Evolutionary conservation across 2,113 vertebrate species (phyloP), one percentile per base, ranked within the genome.

Genomic region (Aspiorhynchus laticeps): DNA sequence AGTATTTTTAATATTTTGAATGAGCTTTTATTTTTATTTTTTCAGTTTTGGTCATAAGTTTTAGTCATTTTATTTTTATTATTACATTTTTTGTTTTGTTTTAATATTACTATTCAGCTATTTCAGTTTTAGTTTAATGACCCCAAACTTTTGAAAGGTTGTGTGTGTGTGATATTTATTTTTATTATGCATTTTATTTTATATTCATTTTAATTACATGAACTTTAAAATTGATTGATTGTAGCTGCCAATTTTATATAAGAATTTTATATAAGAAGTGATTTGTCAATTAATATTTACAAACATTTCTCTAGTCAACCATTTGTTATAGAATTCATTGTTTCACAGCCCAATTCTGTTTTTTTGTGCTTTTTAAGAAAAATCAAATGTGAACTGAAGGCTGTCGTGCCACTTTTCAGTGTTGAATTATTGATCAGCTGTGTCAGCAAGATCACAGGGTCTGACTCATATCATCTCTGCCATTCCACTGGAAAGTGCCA

Each of bases 391-490:
- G 12, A 41, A 41, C 36, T 41, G 78, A 74, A 59, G 69, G 67
- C 83, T 26, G 21, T 28, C 14, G 21, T 74, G 69, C 24, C 69
- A 84, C 67, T 91, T 90, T 71, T 86, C 74, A 71, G 85, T 93
- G 83, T 69, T 94, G 92, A 92, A 94, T 93, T 92, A 93, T 92
- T 84, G 88, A 94, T 95, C 15, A 92, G 90, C 90, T 92, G 65
- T 21, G 69, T 95, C 93, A 91, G 93, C 91, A 91, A 88, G 88
- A 91, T 88, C 41, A 46, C 61, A 78, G 82, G 2, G 86, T 88
- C 83, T 0, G 0, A 85, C 80, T 86, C 88, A 33, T 81, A 89
- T 85, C 86, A 80, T 87, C 73, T 79, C 86, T 65, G 71, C 80
- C 61, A 46, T 80, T 85, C 84, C 46, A 73, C 88, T 90, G 74